phyloP scores from a whole-genome alignment of 2,888 invertebrate species.

The Altica lythri region DNA sequence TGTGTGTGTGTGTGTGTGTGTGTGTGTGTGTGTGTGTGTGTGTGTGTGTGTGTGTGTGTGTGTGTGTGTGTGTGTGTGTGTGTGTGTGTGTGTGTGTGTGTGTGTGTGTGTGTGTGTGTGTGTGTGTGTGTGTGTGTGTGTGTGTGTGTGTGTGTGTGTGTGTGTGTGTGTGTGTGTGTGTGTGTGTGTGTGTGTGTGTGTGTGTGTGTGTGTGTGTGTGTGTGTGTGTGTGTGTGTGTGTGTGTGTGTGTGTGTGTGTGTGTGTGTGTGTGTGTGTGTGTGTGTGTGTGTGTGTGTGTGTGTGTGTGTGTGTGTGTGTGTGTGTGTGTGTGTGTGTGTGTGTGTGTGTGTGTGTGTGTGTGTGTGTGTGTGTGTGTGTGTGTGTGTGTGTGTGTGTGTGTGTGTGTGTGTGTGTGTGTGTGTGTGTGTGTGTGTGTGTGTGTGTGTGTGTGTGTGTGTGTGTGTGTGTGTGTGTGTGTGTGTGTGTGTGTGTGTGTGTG shows the following conservation, averaged over 20 bases:
- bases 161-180: neutral
- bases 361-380: neutral
- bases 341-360: neutral
- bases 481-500: neutral
- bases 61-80: neutral
- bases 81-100: neutral
- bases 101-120: neutral
- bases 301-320: neutral
- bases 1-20: neutral
- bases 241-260: neutral
- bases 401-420: neutral
- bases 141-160: neutral
- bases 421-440: neutral
- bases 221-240: neutral
- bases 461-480: neutral
- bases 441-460: neutral
- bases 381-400: neutral
- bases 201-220: neutral
- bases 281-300: neutral
- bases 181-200: neutral
- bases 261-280: neutral
- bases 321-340: neutral
- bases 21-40: neutral
- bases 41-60: neutral
- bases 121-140: neutral